These are phyloP conservation scores for Diaperis boleti DNA, from an alignment of 2,888 invertebrate species.

Conservation along the genomic window DNA sequence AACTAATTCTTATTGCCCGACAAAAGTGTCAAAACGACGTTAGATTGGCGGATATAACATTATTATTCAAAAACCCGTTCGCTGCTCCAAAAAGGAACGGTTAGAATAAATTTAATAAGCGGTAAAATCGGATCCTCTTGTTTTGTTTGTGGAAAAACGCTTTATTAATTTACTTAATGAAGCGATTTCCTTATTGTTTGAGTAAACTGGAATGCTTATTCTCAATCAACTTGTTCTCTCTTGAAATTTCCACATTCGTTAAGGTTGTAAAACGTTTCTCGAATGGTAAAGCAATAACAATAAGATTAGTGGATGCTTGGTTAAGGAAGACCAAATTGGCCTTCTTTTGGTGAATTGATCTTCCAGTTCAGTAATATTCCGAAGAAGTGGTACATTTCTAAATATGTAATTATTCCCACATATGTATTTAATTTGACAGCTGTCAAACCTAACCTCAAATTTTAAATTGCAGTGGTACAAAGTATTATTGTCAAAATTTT, in stretches of 20 bases:
- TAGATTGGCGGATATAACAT: background rate
- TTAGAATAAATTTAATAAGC: background rate
- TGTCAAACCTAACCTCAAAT: no score
- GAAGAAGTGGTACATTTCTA: no score
- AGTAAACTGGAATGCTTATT: background rate
- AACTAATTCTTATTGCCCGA: slow-evolving; percentile 3
- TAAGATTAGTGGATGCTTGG: no score
- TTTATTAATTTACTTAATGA: background rate
- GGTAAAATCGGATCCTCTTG: no score
- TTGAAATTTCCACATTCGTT: slow-evolving; percentile 7
- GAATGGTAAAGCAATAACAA: slow-evolving; percentile 10
- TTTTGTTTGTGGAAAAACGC: no score
- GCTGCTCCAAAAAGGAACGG: background rate
- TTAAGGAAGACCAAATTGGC: no score
- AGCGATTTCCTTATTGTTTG: background rate
- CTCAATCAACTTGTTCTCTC: slow-evolving; percentile 5
- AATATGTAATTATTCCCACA: no score
- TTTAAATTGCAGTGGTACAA: no score
- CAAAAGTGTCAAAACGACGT: slow-evolving; percentile 4
- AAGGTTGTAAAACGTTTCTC: slow-evolving; percentile 4
- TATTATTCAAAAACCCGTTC: background rate
- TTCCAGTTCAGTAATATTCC: no score
- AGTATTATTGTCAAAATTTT: no score
- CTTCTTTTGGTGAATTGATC: no score
- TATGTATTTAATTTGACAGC: no score